Percentiles rank a stretch among this genome's conserved stretches.
Evolutionary conservation across 2,113 vertebrate species (phyloP).

Genomic region (Hippocampus comes): DNA sequence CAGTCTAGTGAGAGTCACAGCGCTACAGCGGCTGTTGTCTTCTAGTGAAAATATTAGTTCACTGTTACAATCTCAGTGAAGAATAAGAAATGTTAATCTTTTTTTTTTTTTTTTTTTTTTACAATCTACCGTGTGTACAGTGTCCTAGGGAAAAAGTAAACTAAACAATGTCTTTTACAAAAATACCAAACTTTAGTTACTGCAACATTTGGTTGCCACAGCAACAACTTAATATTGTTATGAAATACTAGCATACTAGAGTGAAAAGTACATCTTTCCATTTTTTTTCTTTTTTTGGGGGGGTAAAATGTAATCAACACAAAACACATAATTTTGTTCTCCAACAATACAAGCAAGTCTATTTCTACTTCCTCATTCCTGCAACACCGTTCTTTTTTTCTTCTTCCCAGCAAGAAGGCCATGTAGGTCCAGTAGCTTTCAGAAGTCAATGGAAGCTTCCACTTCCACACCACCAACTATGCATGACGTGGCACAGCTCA

Average conservation of each 20-base stretch:
- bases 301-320: slow-evolving; percentile 75
- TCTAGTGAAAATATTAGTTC: slow-evolving; percentile 71
- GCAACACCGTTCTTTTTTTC: slow-evolving; percentile 49
- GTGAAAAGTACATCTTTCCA: slow-evolving; percentile 75
- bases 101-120: slow-evolving; percentile 48
- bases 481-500: slow-evolving; percentile 66
- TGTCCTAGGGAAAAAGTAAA: slow-evolving; percentile 62
- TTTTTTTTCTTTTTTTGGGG: slow-evolving; percentile 63
- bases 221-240: slow-evolving; percentile 79
- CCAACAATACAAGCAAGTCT: slow-evolving; percentile 72
- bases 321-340: slow-evolving; percentile 65
- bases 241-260: slow-evolving; percentile 77
- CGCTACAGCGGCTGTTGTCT: slow-evolving; percentile 63
- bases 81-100: slow-evolving; percentile 69
- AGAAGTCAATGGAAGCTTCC: slow-evolving; percentile 28
- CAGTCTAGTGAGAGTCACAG: slow-evolving; percentile 65
- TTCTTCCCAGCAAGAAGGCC: slow-evolving; percentile 52
- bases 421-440: slow-evolving; percentile 55
- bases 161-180: slow-evolving; percentile 76
- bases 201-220: slow-evolving; percentile 75
- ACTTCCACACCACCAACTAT: slow-evolving; percentile 52
- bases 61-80: slow-evolving; percentile 64
- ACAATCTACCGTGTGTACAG: slow-evolving; percentile 72
- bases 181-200: slow-evolving; percentile 78
- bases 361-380: slow-evolving; percentile 61